Base-by-base conservation (phyloP, 2,797 vertebrate species). In the Pipistrellus kuhlii region DNA sequence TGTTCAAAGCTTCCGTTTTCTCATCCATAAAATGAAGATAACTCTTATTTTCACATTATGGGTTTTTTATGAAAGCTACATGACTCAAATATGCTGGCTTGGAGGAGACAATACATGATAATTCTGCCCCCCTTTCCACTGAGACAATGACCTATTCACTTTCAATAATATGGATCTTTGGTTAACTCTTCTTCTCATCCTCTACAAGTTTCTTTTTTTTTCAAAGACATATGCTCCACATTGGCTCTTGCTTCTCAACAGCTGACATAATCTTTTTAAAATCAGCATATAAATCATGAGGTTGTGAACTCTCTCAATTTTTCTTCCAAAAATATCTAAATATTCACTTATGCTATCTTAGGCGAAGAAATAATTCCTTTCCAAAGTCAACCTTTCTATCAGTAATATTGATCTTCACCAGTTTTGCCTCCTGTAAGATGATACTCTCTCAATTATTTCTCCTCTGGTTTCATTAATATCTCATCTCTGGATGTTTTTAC, bases 231-330 rank as follows among this genome's bases (percentile, higher is more conserved):
- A 14, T 9, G 66, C 12, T 27, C 68, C 55, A 86, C 4, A 48
- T 89, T 88, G 48, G 48, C 44, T 94, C 21, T 17, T 90, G n/a
- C 76, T 82, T 95, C 68, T 95, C 48, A 92, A 69, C 20, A 85
- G 57, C 69, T 75, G 10, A 30, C n/a, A 41, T 53, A 12, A 11
- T 75, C 11, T 66, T 78, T 64, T 77, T 69, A 38, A 46, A 68
- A 90, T 44, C 27, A 51, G 30, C 77, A 21, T 82, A 68, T 90
- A 88, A 92, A 85, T 88, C n/a, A 91, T 94, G 35, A 48, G 51
- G 4, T 30, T 85, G 12, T 68, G 23, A 88, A 73, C 69, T 44
- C 57, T 41, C 6, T 85, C n/a, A 30, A 12, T 72, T 92, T 85
- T 55, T 68, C 75, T 87, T 69, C 53, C 76, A 81, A 68, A 44